Conservation (phyloP, 1,140 invertebrate genomes). For the Mya arenaria region DNA sequence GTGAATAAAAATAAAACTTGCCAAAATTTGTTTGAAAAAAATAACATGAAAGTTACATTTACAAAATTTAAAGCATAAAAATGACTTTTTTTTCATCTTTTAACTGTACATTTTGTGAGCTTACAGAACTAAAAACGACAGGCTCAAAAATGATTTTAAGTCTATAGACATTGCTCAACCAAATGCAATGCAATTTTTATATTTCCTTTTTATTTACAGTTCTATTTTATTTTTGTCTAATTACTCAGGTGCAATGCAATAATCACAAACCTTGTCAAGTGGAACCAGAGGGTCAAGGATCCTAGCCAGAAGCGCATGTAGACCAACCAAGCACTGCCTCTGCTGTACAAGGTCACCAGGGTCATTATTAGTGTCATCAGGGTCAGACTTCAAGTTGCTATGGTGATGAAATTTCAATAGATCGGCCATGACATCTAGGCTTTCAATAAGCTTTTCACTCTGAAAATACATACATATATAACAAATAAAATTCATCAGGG, state of each 20-base stretch:
- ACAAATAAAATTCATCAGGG: background rate
- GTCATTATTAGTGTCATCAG: constrained; percentile 45
- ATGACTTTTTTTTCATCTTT: too few relatives aligned
- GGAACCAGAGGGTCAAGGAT: constrained; percentile 73
- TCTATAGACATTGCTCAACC: too few relatives aligned
- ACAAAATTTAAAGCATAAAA: too few relatives aligned
- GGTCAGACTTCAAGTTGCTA: constrained; percentile 46
- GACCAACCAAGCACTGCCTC: constrained; percentile 71
- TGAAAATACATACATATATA: constrained; percentile 55
- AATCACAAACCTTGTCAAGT: constrained; percentile 72
- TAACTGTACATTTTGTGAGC: too few relatives aligned
- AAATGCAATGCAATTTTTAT: too few relatives aligned
- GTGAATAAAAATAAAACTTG: background rate
- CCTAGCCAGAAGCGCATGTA: constrained; percentile 64
- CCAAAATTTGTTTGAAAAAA: too few relatives aligned
- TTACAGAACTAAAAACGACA: too few relatives aligned
- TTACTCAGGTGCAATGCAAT: too few relatives aligned
- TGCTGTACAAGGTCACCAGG: constrained; percentile 66
- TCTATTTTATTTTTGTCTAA: too few relatives aligned
- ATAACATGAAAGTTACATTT: too few relatives aligned
- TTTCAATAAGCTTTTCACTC: constrained; percentile 73
- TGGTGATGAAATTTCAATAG: constrained; percentile 76
- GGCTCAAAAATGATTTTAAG: too few relatives aligned
- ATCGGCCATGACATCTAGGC: constrained; percentile 69
- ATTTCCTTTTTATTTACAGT: too few relatives aligned